Base-by-base conservation (phyloP, 64 coral and sea anemone species). In the Actinia tenebrosa region DNA sequence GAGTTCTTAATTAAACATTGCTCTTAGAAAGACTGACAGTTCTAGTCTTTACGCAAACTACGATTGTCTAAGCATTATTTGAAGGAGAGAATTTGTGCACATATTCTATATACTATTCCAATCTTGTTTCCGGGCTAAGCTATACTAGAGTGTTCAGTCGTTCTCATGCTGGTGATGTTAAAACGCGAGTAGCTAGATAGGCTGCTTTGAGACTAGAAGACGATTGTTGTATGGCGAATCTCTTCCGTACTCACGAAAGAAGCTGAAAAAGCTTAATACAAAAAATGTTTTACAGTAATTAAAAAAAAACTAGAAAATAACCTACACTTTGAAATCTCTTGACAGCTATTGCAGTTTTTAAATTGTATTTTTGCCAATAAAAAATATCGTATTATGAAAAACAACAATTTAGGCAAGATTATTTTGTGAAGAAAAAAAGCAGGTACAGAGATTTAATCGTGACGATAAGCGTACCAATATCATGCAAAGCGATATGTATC, bases 1-100 rank as follows among this genome's bases (percentile, higher is more conserved):
- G 69, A 75, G 69, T 75, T 75, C 69, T 75, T 75, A 75, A 75
- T 75, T 75, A 75, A 75, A 75, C 69, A 75, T 75, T 75, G 23
- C 26, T 26, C 27, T 75, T 75, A 75, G 11, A 42, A 75, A 30
- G 27, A n/a, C 30, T 75, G 69, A 75, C 69, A 75, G 69, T 42
- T 75, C 69, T 37, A 37, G 69, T 42, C 69, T 75, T 75, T 42
- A 42, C 25, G 69, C 26, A 75, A 75, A 75, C 25, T 75, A 43
- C 25, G 23, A 75, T 75, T 75, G 69, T 42, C 69, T 25, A 30
- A 13, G n/a, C 10, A 42, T 75, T 75, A 75, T 75, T 75, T 43
- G 23, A 11, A 75, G 25, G 42, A 11, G 69, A 37, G 26, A 75
- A 30, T 75, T 75, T 26, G 26, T 42, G 10, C 11, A 30, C 69